Evolutionary conservation across 2,888 invertebrate species (phyloP), one percentile per base, ranked within the genome.

Genomic region (Mellilla xanthometata): DNA sequence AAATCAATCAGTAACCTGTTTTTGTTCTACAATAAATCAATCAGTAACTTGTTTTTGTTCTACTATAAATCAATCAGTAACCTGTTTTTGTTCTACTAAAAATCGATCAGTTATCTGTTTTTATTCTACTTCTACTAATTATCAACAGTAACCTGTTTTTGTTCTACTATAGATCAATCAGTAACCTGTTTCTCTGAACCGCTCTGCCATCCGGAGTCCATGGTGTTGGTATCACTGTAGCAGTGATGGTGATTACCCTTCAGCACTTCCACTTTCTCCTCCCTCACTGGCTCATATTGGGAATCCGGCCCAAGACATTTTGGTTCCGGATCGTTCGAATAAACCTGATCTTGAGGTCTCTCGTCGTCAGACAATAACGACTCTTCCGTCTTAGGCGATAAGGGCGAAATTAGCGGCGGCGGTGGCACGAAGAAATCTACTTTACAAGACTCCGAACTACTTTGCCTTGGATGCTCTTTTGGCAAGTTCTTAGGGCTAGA

Each of bases 131-230:
- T 19, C 23, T 6, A 23, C 23, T 23, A 3, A 3, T 23, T 23
- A 3, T 8, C n/a, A 5, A n/a, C 23, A 23, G 7, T 6, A 19
- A 19, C n/a, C 3, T 23, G 23, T 8, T 15, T 19, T 19, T 19
- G 4, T 31, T 31, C 9, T 15, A 10, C 6, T n/a, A n/a, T 9
- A 34, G 13, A 2, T 62, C 62, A 85, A 56, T 90, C 90, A 27
- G 90, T 90, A n/a, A 82, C 91, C 44, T 91, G 90, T 68, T 91
- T 92, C 51, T 93, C 93, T 0, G 92, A 92, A 0, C 93, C 93
- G 58, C 92, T 93, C 52, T 93, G 93, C 93, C 94, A 93, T 0
- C 93, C 93, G 0, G 93, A 92, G 56, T 93, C 93, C 87, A 93
- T 91, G 0, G 93, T 93, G 28, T 91, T 91, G 0, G 91, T 91